phyloP scores from a whole-genome alignment of 2,888 invertebrate species.

The Campoletis raptor region DNA sequence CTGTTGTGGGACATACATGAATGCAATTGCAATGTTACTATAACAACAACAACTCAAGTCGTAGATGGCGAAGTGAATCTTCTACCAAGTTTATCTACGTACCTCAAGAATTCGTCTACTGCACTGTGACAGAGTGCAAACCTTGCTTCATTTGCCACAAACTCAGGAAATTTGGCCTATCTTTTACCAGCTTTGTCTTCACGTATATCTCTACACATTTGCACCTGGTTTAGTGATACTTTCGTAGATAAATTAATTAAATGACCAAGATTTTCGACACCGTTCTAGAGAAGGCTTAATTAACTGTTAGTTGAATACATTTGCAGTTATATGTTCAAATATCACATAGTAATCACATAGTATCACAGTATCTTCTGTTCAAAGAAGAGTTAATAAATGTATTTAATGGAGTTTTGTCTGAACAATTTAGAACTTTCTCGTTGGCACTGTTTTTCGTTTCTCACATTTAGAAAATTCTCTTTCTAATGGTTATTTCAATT shows the following conservation, averaged over 20 bases:
- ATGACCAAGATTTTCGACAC: not conserved
- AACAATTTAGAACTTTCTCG: not conserved
- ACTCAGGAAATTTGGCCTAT: slow-evolving; percentile 27
- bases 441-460: not conserved
- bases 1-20: not conserved
- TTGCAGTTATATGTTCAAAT: no score
- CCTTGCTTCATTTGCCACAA: slow-evolving; percentile 23
- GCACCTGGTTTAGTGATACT: not conserved
- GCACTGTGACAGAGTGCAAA: not conserved
- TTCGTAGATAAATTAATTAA: not conserved
- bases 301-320: not conserved
- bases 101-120: slow-evolving; percentile 12
- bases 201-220: not conserved
- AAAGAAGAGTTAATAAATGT: not conserved
- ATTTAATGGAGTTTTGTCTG: not conserved
- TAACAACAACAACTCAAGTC: slow-evolving; percentile 7
- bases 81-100: slow-evolving; percentile 16
- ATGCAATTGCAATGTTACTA: slow-evolving; percentile 1
- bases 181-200: slow-evolving; percentile 1
- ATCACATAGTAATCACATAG: no score
- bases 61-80: slow-evolving; percentile 23
- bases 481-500: no score
- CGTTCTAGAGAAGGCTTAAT: not conserved
- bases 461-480: no score
- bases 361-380: no score